Evolutionary conservation across 2,113 vertebrate genomes (phyloP), one percentile per base, ranked within the genome.

Genomic region (Piaya cayana): DNA sequence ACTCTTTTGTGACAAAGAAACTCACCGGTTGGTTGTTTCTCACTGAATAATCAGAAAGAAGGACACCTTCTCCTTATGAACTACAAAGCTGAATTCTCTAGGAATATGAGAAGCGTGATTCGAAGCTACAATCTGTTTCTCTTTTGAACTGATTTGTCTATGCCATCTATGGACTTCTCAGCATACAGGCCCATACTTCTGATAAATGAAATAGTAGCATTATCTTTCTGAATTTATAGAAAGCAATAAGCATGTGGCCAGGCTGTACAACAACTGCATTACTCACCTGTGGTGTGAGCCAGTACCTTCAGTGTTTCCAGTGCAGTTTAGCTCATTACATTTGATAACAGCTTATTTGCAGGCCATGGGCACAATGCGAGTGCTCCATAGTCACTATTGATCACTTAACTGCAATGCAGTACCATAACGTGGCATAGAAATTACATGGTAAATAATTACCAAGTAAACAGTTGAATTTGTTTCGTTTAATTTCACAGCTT

Each of bases 321-420:
- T 39, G 56, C 83, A 64, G 81, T 96, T 97, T 80, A 97, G 88
- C 74, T 81, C 55, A 25, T 82, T 92, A 77, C 68, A 50, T 95
- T 94, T 89, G 49, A 36, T 75, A 96, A 92, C 52, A 77, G 78
- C 32, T 96, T 78, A 92, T 96, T 97, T 96, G 68, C 88, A 96
- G 96, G 75, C 96, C 94, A 94, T 22, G 8, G 36, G 89, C 88
- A 85, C 50, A 93, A 94, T 58, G 60, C 18, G 71, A 82, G 59
- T 82, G 62, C 68, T 96, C 63, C n/a, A 34, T 62, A 60, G 85
- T 95, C 83, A 86, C 85, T 91, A 93, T n/a, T 95, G 91, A 96
- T 97, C 86, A 87, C 92, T 93, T 96, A 94, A 96, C 86, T 97
- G 87, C 80, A 86, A 86, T 58, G 55, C 82, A 88, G 83, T 82